These are phyloP conservation scores for Microcebus ravelobensis DNA, from an alignment of 2,113 vertebrate genomes.

Conservation along the genomic window DNA sequence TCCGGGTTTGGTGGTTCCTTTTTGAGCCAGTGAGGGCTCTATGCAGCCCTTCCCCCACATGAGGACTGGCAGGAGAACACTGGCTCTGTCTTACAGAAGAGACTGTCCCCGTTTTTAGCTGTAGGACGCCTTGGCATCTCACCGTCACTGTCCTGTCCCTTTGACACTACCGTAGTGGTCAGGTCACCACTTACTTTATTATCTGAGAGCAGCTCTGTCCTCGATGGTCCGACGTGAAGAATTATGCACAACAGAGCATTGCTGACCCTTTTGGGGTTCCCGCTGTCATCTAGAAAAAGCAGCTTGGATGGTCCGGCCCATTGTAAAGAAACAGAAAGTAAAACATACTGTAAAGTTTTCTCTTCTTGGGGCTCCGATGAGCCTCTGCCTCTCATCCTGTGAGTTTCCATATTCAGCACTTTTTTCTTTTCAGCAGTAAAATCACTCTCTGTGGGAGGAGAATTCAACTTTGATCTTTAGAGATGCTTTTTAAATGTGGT, in stretches of 20 bases:
- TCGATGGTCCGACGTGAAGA: not conserved
- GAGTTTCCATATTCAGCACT: constrained; percentile 62
- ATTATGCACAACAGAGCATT: not conserved
- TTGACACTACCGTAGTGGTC: no score
- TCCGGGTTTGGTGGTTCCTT: not conserved
- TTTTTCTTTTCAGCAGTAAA: constrained; percentile 69
- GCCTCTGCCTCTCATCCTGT: constrained; percentile 21
- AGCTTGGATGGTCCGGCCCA: not conserved
- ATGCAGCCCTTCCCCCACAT: not conserved
- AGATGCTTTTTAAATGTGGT: constrained; percentile 84
- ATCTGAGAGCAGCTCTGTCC: not conserved
- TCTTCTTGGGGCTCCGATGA: not conserved
- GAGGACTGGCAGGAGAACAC: not conserved
- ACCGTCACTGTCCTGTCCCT: not conserved
- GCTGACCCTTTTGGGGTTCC: not conserved
- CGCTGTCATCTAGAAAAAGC: not conserved
- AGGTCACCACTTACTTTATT: not conserved
- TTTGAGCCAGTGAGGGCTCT: not conserved
- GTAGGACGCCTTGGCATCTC: not conserved
- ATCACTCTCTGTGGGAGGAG: constrained; percentile 81
- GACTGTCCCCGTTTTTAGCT: not conserved
- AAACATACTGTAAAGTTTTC: not conserved
- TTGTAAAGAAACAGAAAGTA: constrained; percentile 38
- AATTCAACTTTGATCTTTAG: constrained; percentile 83
- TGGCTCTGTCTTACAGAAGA: not conserved